Conservation (phyloP, 2,113 vertebrate genomes). For the Polyodon spathula region DNA sequence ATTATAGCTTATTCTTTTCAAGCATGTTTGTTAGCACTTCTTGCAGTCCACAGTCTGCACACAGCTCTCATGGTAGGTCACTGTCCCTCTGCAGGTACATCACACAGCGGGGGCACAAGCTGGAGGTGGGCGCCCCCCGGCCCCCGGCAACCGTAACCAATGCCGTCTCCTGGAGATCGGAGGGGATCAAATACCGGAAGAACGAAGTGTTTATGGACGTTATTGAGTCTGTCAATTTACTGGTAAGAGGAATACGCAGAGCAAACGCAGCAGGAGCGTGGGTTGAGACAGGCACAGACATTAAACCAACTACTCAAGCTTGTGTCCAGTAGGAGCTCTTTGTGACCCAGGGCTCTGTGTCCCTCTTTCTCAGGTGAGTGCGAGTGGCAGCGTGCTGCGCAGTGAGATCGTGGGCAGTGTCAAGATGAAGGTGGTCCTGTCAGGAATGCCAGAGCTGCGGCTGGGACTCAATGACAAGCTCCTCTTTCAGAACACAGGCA, state of each 20-base stretch:
- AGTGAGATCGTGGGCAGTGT: constrained; percentile 81
- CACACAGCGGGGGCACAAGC: constrained; percentile 64
- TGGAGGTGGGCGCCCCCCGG: constrained; percentile 59
- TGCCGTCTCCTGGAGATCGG: constrained; percentile 67
- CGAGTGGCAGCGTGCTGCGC: constrained; percentile 69
- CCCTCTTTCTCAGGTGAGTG: constrained; percentile 59
- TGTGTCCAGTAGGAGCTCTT: too few relatives aligned
- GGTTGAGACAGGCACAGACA: too few relatives aligned
- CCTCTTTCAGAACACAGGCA: constrained; percentile 82
- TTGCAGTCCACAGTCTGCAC: too few relatives aligned
- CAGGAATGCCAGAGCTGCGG: constrained; percentile 83
- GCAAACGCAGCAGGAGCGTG: too few relatives aligned
- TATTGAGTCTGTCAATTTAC: constrained; percentile 66
- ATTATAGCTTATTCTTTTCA: too few relatives aligned
- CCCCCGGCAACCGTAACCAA: constrained; percentile 70
- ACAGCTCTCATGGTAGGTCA: not conserved
- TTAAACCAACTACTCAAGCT: too few relatives aligned
- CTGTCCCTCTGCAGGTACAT: constrained; percentile 52
- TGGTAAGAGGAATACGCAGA: constrained; percentile 42
- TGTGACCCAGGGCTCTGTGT: not conserved
- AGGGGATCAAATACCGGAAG: constrained; percentile 71
- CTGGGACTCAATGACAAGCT: constrained; percentile 84
- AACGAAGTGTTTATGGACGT: constrained; percentile 74
- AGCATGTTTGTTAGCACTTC: too few relatives aligned
- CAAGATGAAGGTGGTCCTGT: constrained; percentile 79